These are phyloP conservation scores for Scomberomorus guttatus DNA, from an alignment of 2,797 vertebrate species.

Conservation along the genomic window DNA sequence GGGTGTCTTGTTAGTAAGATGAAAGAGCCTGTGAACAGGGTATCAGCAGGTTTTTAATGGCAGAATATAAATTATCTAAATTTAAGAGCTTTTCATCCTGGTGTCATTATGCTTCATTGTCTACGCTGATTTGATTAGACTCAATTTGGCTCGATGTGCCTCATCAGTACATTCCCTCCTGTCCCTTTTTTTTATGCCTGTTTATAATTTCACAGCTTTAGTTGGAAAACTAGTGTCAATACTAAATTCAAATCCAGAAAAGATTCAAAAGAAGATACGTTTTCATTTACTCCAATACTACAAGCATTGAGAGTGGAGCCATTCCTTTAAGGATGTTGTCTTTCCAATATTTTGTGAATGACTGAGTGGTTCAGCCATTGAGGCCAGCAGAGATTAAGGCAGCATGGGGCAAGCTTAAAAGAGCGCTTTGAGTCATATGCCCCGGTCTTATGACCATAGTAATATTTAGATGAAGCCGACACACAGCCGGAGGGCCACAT, in stretches of 20 bases:
- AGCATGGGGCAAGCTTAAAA: conserved; percentile 45
- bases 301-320: neutral
- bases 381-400: conserved; percentile 55
- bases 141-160: neutral
- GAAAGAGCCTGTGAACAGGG: neutral
- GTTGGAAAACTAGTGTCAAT: neutral
- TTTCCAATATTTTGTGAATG: conserved; percentile 28
- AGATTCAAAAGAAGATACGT: too few species aligned
- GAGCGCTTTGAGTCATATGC: conserved; percentile 64
- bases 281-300: neutral
- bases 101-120: neutral
- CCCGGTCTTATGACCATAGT: conserved; percentile 64
- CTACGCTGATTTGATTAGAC: neutral
- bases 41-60: neutral
- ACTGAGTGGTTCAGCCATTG: conserved; percentile 10
- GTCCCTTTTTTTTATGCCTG: neutral
- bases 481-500: neutral
- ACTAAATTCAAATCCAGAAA: too few species aligned
- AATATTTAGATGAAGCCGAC: conserved; percentile 24
- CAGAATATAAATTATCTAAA: neutral
- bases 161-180: neutral
- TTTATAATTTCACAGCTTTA: neutral
- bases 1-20: conserved; percentile 17
- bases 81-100: neutral
- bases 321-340: neutral